Evolutionary conservation across 1,140 invertebrate species (phyloP).

Genomic region (Trichomalopsis sarcophagae): DNA sequence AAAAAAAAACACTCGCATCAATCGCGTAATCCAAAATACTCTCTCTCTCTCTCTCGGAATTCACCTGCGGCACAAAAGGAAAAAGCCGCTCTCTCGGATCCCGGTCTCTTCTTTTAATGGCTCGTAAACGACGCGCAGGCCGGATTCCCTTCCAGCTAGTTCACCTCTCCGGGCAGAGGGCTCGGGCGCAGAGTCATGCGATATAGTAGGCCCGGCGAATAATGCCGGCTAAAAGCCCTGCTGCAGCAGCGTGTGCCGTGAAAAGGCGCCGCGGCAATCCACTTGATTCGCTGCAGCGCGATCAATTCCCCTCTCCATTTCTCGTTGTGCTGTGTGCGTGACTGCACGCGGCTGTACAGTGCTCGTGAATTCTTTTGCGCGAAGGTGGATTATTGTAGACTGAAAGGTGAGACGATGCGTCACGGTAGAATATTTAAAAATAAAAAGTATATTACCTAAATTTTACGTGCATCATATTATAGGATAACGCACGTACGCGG

Average conservation of each 20-base stretch:
- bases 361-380: neutral
- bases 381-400: neutral
- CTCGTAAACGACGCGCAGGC: conserved; percentile 25
- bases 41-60: neutral
- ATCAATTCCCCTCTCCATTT: neutral
- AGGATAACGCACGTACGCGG: neutral
- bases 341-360: neutral
- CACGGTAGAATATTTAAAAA: too few species aligned
- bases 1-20: neutral
- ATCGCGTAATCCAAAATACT: too few species aligned
- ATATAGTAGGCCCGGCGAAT: neutral
- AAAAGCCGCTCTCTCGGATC: neutral
- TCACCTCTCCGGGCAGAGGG: neutral
- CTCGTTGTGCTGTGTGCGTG: neutral
- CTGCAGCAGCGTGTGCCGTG: too few species aligned
- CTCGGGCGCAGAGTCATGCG: neutral
- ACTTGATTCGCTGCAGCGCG: conserved; percentile 14
- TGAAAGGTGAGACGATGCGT: too few species aligned
- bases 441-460: too few species aligned
- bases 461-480: neutral
- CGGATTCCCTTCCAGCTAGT: neutral
- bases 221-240: neutral
- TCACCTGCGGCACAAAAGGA: neutral
- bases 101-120: conserved; percentile 22
- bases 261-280: conserved; percentile 17